Conservation (phyloP, 2,797 vertebrate genomes). For the Pelodytes ibericus region DNA sequence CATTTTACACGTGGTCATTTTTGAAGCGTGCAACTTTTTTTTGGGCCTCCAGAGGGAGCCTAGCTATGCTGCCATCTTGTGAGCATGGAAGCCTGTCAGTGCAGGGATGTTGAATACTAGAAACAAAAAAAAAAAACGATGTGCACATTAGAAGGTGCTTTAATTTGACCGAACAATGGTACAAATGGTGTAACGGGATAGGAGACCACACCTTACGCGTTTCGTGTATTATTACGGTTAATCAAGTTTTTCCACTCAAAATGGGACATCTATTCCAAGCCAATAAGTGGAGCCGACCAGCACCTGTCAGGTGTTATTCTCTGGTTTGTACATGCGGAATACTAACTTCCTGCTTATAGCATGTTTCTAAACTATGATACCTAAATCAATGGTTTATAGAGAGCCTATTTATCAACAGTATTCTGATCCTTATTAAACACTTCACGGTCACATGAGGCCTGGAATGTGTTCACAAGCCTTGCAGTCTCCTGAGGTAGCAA, state of each 20-base stretch:
- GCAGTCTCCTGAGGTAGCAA: neutral
- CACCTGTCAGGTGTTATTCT: too few relatives aligned
- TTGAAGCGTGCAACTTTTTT: neutral
- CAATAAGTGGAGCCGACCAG: too few relatives aligned
- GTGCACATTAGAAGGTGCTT: too few relatives aligned
- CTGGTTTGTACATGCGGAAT: too few relatives aligned
- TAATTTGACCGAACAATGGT: too few relatives aligned
- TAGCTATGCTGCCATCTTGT: neutral
- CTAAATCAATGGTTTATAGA: neutral
- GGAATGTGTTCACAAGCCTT: neutral
- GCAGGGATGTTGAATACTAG: neutral
- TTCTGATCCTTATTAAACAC: neutral
- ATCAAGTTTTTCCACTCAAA: too few relatives aligned
- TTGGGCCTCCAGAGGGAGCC: conserved; percentile 3
- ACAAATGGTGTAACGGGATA: too few relatives aligned
- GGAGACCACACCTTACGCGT: too few relatives aligned
- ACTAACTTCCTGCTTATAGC: neutral
- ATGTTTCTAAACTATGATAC: neutral
- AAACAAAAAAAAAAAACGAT: too few relatives aligned
- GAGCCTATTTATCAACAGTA: neutral
- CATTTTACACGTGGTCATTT: too few relatives aligned
- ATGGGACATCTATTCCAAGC: too few relatives aligned
- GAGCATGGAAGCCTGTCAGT: neutral
- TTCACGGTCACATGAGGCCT: neutral
- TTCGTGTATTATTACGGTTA: too few relatives aligned